Percentiles rank a stretch among this genome's conserved stretches.
Conservation (phyloP, 1,140 invertebrate genomes). For the Megalonaias nervosa region DNA sequence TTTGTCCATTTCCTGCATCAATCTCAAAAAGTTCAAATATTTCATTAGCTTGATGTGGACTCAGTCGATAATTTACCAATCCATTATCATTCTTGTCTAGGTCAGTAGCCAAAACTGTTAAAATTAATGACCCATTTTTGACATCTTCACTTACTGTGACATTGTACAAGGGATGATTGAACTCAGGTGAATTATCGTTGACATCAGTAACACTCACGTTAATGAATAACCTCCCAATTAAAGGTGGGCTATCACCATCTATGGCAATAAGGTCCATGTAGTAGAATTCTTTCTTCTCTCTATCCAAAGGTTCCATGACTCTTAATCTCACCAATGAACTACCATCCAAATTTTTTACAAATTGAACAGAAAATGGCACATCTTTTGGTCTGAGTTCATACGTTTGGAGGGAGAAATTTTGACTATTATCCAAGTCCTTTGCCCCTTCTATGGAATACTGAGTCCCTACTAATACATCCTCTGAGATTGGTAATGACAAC, state of each 20-base stretch:
- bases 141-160: conserved; percentile 20
- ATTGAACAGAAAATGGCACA: conserved; percentile 49
- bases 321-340: conserved; percentile 25
- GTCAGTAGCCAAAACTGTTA: conserved; percentile 23
- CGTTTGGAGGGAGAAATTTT: conserved; percentile 62
- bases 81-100: conserved; percentile 20
- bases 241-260: conserved; percentile 25
- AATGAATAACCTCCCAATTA: conserved; percentile 16
- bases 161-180: conserved; percentile 19
- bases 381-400: conserved; percentile 48
- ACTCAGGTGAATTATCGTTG: conserved; percentile 29
- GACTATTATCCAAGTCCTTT: conserved; percentile 76
- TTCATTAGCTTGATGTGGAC: conserved; percentile 22
- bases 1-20: conserved; percentile 19
- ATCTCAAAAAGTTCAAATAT: conserved; percentile 26
- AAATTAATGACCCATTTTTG: conserved; percentile 5
- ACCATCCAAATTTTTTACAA: conserved; percentile 40
- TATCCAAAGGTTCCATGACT: conserved; percentile 23
- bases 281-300: conserved; percentile 28
- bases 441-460: conserved; percentile 78
- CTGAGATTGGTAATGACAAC: conserved; percentile 52
- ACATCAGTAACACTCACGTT: conserved; percentile 17
- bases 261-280: conserved; percentile 19
- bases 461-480: conserved; percentile 73
- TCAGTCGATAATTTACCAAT: conserved; percentile 19